phyloP scores from a whole-genome alignment of 2,888 invertebrate species.

The Trichopoda pennipes region DNA sequence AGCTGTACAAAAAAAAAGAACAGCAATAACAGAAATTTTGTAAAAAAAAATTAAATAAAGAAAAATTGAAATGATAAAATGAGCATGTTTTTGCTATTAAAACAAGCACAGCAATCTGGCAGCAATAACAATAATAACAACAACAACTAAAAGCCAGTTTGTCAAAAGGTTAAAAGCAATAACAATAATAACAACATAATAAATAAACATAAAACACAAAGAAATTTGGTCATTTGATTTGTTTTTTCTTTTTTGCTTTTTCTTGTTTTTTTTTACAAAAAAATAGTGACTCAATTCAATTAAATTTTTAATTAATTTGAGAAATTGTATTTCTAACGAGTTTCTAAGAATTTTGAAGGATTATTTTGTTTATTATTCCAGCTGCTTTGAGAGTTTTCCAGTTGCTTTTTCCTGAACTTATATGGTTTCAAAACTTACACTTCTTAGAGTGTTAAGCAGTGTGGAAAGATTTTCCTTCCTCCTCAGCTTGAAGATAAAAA shows the following conservation, averaged over 20 bases:
- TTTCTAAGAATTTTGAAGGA: no score
- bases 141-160: constrained; percentile 50
- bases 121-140: constrained; percentile 51
- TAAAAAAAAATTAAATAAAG: constrained; percentile 29
- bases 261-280: no score
- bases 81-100: constrained; percentile 34
- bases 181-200: constrained; percentile 41
- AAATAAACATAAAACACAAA: constrained; percentile 18
- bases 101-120: no score
- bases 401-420: no score
- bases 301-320: no score
- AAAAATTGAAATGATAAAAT: constrained; percentile 37
- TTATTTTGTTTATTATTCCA: no score
- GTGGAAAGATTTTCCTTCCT: no score
- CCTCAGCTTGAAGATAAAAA: no score
- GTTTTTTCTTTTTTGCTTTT: not conserved
- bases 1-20: constrained; percentile 1
- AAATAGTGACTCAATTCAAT: not conserved
- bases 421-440: no score
- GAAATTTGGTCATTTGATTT: constrained; percentile 23
- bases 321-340: no score
- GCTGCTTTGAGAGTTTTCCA: no score
- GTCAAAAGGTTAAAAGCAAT: constrained; percentile 66
- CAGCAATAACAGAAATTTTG: constrained; percentile 21
- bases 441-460: no score